phyloP scores from a whole-genome alignment of 2,888 invertebrate species.

The Netelia virgata region DNA sequence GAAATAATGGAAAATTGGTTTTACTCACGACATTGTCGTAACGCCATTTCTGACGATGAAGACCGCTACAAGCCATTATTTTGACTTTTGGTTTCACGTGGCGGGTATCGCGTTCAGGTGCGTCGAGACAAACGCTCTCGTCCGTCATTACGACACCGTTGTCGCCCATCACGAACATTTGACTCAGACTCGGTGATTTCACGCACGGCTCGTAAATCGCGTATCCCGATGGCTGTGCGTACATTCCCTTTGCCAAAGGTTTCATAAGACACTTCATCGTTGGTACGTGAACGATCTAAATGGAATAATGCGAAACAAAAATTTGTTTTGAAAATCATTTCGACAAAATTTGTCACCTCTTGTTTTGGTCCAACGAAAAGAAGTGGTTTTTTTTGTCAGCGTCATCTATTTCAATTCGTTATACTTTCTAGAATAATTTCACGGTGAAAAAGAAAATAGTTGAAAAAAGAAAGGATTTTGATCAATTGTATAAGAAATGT shows the following conservation, averaged over 20 bases:
- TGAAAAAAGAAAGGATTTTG: neutral
- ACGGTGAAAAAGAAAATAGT: neutral
- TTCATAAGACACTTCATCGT: constrained; percentile 88
- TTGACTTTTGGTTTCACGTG: constrained; percentile 88
- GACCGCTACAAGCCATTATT: constrained; percentile 90
- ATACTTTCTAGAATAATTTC: neutral
- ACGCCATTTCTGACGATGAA: constrained; percentile 90
- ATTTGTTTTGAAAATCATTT: neutral
- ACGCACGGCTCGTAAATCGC: constrained; percentile 90
- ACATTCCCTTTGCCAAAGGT: constrained; percentile 87
- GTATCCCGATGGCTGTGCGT: constrained; percentile 90
- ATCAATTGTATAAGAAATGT: no score
- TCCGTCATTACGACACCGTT: constrained; percentile 93
- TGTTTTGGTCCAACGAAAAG: no score
- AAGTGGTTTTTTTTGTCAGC: neutral
- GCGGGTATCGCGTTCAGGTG: constrained; percentile 86
- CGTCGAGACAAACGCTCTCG: constrained; percentile 94
- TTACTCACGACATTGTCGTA: constrained; percentile 85
- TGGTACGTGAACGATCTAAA: constrained; percentile 86
- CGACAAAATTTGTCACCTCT: neutral
- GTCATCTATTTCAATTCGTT: neutral
- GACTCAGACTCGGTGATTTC: constrained; percentile 87
- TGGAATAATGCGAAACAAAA: neutral
- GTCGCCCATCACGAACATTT: constrained; percentile 90
- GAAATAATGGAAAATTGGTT: neutral